phyloP scores from a whole-genome alignment of 2,888 invertebrate genomes.

The Eupithecia centaureata region DNA sequence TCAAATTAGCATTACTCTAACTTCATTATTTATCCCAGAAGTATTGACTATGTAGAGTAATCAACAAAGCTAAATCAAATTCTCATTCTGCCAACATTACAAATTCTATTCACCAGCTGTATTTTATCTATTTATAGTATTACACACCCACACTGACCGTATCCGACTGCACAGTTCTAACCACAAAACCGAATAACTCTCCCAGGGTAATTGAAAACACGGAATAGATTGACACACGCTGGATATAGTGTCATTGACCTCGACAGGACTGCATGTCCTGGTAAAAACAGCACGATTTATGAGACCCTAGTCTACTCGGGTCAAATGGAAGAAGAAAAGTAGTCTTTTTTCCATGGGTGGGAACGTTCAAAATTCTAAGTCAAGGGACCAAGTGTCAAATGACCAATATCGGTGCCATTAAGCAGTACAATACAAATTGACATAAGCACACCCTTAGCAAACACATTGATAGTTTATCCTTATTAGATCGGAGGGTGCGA shows the following conservation, averaged over 20 bases:
- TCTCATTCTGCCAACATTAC: not conserved
- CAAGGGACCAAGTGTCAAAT: not conserved
- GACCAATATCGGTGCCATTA: conserved; percentile 2
- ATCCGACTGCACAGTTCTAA: not conserved
- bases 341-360: not conserved
- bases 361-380: not conserved
- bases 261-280: conserved; percentile 35
- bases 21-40: not conserved
- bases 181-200: conserved; percentile 31
- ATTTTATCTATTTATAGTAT: not conserved
- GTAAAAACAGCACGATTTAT: conserved; percentile 1
- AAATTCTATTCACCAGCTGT: not conserved
- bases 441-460: conserved; percentile 52
- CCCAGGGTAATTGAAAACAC: conserved; percentile 50
- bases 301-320: not conserved
- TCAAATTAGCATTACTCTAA: too few species aligned
- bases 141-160: not conserved
- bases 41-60: not conserved
- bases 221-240: conserved; percentile 53
- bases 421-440: conserved; percentile 52
- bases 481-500: conserved; percentile 30
- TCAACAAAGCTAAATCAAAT: not conserved
- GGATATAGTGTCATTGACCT: conserved; percentile 40
- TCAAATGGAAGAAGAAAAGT: not conserved
- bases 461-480: conserved; percentile 45